Evolutionary conservation across 1,140 invertebrate species (phyloP).

Genomic region (Watersipora subatra): DNA sequence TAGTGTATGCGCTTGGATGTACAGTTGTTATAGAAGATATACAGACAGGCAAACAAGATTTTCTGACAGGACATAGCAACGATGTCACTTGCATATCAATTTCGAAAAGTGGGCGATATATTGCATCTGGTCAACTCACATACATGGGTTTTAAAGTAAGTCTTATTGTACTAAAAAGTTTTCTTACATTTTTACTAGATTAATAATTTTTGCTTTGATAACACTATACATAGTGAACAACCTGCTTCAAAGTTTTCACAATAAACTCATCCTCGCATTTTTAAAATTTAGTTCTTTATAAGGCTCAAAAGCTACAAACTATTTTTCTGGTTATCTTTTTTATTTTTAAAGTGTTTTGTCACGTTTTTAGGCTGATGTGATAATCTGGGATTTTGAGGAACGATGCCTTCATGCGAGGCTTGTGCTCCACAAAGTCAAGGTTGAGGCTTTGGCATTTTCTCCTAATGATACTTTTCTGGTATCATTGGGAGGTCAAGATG

Average conservation of each 20-base stretch:
- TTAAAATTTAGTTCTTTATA: too few relatives aligned
- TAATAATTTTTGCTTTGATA: not conserved
- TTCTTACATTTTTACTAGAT: not conserved
- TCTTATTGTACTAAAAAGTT: too few relatives aligned
- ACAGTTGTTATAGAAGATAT: constrained; percentile 67
- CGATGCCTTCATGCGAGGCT: constrained; percentile 51
- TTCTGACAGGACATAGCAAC: constrained; percentile 69
- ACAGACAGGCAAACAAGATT: constrained; percentile 54
- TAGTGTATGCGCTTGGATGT: constrained; percentile 69
- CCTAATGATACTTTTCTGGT: constrained; percentile 63
- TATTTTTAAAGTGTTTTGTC: too few relatives aligned
- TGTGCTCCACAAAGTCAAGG: constrained; percentile 68
- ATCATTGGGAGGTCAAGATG: constrained; percentile 73
- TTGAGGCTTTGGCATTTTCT: constrained; percentile 68
- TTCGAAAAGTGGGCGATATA: constrained; percentile 59
- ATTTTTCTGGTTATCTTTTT: too few relatives aligned
- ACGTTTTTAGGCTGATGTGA: constrained; percentile 57
- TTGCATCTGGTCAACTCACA: constrained; percentile 76
- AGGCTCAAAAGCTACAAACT: too few relatives aligned
- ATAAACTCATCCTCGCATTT: too few relatives aligned
- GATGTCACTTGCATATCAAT: constrained; percentile 64
- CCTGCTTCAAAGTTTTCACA: not conserved
- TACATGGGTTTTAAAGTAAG: constrained; percentile 74
- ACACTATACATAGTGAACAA: not conserved
- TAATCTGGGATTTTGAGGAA: constrained; percentile 68